These are phyloP conservation scores for Brevimyrus niger DNA, from an alignment of 2,113 vertebrate genomes.

Conservation along the genomic window DNA sequence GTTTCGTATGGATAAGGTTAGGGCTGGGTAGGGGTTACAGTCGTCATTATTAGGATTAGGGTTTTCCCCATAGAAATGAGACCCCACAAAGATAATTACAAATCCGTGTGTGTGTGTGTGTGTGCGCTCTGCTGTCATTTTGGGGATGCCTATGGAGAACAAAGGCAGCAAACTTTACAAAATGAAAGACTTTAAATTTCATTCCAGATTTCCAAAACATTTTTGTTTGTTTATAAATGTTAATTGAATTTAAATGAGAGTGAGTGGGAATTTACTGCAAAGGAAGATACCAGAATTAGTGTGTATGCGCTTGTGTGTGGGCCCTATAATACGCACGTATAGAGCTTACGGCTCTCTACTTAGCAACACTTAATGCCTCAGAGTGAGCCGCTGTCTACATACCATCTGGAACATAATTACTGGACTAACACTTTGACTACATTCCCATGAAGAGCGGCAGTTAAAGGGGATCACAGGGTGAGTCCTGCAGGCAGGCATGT, in stretches of 20 bases:
- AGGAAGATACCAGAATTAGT: not conserved
- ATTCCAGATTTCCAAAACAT: not conserved
- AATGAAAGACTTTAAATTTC: not conserved
- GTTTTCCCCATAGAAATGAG: not conserved
- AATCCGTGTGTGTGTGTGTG: not conserved
- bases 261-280: not conserved
- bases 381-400: not conserved
- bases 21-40: not conserved
- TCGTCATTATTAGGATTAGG: not conserved
- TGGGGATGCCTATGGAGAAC: not conserved
- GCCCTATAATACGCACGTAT: not conserved
- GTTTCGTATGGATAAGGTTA: not conserved
- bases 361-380: not conserved
- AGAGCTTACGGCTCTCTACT: not conserved
- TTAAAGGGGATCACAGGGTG: not conserved
- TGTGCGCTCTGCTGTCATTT: not conserved
- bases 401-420: constrained; percentile 17
- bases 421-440: not conserved
- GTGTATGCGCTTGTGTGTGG: not conserved
- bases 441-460: not conserved
- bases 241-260: not conserved
- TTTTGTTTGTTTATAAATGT: not conserved
- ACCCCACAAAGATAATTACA: not conserved
- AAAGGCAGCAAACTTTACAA: not conserved
- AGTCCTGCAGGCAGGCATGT: not conserved